Base-by-base conservation (phyloP, 2,113 vertebrate species). In the Ptilorrhoa leucosticta region DNA sequence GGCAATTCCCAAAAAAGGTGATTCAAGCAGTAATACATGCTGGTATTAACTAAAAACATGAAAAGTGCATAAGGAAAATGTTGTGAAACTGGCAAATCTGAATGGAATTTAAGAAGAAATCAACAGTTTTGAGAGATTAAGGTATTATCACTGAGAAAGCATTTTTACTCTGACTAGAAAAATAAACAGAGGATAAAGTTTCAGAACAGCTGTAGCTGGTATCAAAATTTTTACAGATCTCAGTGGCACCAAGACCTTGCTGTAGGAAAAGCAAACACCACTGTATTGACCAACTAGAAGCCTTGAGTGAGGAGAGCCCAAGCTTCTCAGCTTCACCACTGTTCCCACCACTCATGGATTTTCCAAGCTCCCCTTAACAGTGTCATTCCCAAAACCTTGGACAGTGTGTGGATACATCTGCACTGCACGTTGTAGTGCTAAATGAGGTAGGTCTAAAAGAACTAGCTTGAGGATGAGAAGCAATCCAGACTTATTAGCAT, bases 401-500 rank as follows among this genome's bases (percentile, higher is more conserved):
- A 17, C 7, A 75, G 60, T 26, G 24, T 8, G 6, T 45, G 77
- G 60, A 37, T 76, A 21, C 26, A 64, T 50, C 57, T 76, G 26
- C 37, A 14, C 31, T 64, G 61, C 42, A 44, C 3, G 0, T 64
- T 84, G 65, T 5, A 69, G 44, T 7, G 20, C 45, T 86, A 42
- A 90, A 60, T 45, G 51, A 87, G 69, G 22, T 71, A 82, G 44
- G 39, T 87, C 53, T 69, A 79, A 96, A 94, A 94, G 81, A 94
- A 54, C 84, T 95, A 94, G 51, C 89, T 94, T 56, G 89, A 91
- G 93, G 91, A 96, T 0, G 35, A 95, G 81, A 89, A 87, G 53
- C 69, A 94, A 91, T 89, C 76, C 87, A 87, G 54, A 26, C 54
- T 89, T 84, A 79, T 71, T 85, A 93, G 61, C 80, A 87, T 81